phyloP scores from a whole-genome alignment of 2,888 invertebrate genomes.

The Nasonovia ribisnigri region DNA sequence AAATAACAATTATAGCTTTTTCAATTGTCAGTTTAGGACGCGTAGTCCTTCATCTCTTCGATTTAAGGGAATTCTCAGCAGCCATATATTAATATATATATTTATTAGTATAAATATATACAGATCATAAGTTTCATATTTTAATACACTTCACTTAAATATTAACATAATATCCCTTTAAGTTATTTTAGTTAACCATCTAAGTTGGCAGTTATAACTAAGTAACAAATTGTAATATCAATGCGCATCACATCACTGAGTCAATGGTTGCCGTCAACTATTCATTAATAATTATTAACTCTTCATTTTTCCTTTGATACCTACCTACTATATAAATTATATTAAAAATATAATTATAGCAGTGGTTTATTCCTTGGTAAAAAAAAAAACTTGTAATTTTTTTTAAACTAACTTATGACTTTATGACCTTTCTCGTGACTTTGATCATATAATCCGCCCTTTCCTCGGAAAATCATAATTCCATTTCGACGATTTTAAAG shows the following conservation, averaged over 20 bases:
- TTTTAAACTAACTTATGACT: background rate
- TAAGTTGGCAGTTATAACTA: background rate
- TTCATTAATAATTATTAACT: background rate
- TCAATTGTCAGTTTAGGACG: background rate
- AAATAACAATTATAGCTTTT: background rate
- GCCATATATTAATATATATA: no score
- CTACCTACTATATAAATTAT: background rate
- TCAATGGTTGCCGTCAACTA: background rate
- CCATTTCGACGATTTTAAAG: background rate
- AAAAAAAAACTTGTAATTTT: background rate
- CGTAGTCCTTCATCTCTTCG: background rate
- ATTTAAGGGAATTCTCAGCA: background rate
- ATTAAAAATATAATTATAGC: background rate
- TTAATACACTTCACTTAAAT: background rate
- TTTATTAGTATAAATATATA: no score
- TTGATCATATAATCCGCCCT: background rate
- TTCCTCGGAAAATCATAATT: background rate
- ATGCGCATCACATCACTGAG: background rate
- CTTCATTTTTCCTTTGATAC: background rate
- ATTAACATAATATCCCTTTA: background rate
- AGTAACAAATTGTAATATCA: background rate
- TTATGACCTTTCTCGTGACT: background rate
- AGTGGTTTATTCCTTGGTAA: background rate
- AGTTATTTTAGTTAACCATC: background rate
- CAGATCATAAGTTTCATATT: background rate